Base-by-base conservation (phyloP, 92 coral and sea anemone genomes). In the Phenganax stokvisi region DNA sequence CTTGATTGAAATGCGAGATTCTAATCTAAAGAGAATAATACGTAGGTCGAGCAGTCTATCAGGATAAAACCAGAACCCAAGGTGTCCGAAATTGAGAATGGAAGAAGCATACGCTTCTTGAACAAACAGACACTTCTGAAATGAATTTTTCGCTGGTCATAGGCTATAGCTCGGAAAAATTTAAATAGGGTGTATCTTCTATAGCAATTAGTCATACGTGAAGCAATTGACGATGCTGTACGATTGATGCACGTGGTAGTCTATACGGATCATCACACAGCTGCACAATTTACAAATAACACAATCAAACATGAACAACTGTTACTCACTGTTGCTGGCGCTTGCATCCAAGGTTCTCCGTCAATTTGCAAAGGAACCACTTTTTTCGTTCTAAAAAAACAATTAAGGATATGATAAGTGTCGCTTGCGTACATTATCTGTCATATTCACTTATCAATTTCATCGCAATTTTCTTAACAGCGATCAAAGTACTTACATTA, bases 261-360 rank as follows among this genome's bases (percentile, higher is more conserved):
- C 47, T 37, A 37, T 37, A 37, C 47, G 47, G 47, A 37, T 37
- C 47, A 37, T 37, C 47, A 5, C 5, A 37, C 5, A 37, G 47
- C 47, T 2, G 47, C 3, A 37, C 3, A 37, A 37, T 37, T 37
- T 5, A 5, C 47, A 37, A 37, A 37, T 37, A 37, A 37, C 47
- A 37, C 47, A 37, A 37, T 37, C 47, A 37, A 37, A 37, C 2
- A 37, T 37, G 2, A 37, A 37, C 15, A 3, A 61, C 52, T 51
- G 17, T 51, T 20, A 80, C 93, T 89, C 28, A 94, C 98, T 86
- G 93, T 93, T 11, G 98, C 97, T 10, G 98, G 90, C 9, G 89
- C 93, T 83, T 94, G 98, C 89, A 92, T 74, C 98, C 98, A 94
- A 4, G 98, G 98, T 64, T 94, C 98, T 30, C 98, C 98, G 74